Evolutionary conservation across 2,797 vertebrate genomes (phyloP).

Genomic region (Sebastes goodei): DNA sequence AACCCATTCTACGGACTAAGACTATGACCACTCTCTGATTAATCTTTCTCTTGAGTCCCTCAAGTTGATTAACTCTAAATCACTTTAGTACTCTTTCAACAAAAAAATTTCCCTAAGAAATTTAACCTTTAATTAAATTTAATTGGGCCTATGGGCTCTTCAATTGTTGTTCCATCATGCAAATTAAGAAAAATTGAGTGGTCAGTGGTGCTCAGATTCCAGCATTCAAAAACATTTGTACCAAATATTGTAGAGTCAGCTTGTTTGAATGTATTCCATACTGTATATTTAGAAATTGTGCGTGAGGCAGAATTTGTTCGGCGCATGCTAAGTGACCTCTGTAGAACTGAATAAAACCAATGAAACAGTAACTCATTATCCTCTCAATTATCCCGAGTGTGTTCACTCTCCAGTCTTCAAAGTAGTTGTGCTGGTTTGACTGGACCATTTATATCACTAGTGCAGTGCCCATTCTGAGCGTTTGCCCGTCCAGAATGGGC

Average conservation of each 20-base stretch:
- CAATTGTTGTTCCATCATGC: neutral
- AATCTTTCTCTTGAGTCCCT: neutral
- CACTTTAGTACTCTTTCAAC: neutral
- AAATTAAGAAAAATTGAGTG: neutral
- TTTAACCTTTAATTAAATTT: neutral
- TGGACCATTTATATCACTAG: neutral
- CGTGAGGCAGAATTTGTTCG: neutral
- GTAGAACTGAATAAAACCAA: neutral
- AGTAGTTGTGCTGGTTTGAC: neutral
- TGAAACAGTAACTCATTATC: conserved; percentile 3
- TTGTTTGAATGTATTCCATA: neutral
- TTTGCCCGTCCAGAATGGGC: too few relatives aligned
- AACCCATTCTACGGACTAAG: neutral
- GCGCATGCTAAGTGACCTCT: neutral
- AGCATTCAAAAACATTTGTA: neutral
- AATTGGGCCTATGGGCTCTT: neutral
- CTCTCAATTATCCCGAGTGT: neutral
- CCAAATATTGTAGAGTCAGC: neutral
- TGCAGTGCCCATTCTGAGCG: too few relatives aligned
- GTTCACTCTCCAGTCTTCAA: neutral
- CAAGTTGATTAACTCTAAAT: neutral
- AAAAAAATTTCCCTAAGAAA: neutral
- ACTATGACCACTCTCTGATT: neutral
- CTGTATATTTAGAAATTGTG: neutral
- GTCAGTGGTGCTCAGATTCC: neutral